Conservation (phyloP, 2,797 vertebrate genomes). For the Psittacula derbiana region DNA sequence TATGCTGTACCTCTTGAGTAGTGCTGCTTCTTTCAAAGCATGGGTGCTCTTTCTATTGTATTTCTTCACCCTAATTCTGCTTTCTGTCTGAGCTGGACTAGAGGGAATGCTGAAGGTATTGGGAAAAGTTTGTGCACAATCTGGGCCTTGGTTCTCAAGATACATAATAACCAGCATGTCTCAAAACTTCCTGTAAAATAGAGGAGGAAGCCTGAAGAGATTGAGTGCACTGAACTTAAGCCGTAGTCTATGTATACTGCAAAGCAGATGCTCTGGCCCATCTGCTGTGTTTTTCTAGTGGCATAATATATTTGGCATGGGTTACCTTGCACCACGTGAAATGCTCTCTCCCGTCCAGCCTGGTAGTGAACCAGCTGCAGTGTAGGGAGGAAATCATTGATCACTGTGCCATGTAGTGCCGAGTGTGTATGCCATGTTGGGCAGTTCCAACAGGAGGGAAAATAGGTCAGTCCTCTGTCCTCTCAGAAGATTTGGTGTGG, state of each 20-base stretch:
- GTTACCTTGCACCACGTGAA: neutral
- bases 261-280: neutral
- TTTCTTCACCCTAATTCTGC: neutral
- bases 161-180: neutral
- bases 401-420: rapidly evolving
- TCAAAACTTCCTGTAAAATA: neutral
- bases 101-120: neutral
- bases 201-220: neutral
- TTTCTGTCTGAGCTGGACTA: neutral
- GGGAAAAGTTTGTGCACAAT: neutral
- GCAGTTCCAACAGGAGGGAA: neutral
- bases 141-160: neutral
- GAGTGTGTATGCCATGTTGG: rapidly evolving
- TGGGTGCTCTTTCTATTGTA: neutral
- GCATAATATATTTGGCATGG: neutral
- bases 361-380: neutral
- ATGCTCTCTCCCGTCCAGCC: neutral
- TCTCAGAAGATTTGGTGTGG: neutral
- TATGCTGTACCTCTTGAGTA: neutral
- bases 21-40: neutral
- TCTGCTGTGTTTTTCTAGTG: neutral
- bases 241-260: rapidly evolving
- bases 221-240: neutral
- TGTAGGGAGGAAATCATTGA: neutral
- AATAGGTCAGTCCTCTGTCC: neutral